phyloP scores from a whole-genome alignment of 2,888 invertebrate genomes.

The Drosophila barbarae region DNA sequence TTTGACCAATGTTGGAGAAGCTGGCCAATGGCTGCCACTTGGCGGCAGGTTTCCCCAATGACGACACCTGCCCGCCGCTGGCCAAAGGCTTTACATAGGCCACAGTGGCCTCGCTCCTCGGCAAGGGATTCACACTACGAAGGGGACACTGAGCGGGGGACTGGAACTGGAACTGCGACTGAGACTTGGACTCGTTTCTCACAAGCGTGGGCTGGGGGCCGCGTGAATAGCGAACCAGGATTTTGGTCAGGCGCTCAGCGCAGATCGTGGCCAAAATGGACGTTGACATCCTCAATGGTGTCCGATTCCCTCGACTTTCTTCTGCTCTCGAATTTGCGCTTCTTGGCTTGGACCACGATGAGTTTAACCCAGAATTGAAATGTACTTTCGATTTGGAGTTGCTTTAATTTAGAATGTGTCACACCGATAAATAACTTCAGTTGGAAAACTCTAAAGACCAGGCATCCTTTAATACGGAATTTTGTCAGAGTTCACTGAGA shows the following conservation, averaged over 20 bases:
- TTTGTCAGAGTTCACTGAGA: too few species aligned
- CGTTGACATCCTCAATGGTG: constrained; percentile 46
- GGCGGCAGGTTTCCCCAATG: not conserved
- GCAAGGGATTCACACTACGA: constrained; percentile 5
- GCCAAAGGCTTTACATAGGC: constrained; percentile 12
- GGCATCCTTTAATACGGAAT: not conserved
- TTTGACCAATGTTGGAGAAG: constrained; percentile 10
- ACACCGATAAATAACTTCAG: constrained; percentile 13
- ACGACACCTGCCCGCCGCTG: not conserved
- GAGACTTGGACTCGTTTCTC: constrained; percentile 15
- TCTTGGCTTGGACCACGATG: not conserved
- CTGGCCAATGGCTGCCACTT: constrained; percentile 17
- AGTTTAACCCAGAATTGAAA: constrained; percentile 10
- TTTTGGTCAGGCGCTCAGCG: constrained; percentile 62
- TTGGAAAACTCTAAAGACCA: not conserved
- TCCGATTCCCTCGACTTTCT: not conserved
- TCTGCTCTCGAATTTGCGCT: constrained; percentile 7
- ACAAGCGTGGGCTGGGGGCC: constrained; percentile 33
- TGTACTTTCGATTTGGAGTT: constrained; percentile 37
- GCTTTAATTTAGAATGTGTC: constrained; percentile 22
- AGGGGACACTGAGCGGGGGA: not conserved
- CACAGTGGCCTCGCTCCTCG: not conserved
- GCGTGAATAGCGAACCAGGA: constrained; percentile 49
- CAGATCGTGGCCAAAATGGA: constrained; percentile 63
- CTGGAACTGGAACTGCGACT: not conserved